A percentile compares a stretch with the other conserved stretches of the same genome.
These are phyloP conservation scores for Eulemur mongoz DNA, from an alignment of 2,797 vertebrate genomes.

Conservation along the genomic window DNA sequence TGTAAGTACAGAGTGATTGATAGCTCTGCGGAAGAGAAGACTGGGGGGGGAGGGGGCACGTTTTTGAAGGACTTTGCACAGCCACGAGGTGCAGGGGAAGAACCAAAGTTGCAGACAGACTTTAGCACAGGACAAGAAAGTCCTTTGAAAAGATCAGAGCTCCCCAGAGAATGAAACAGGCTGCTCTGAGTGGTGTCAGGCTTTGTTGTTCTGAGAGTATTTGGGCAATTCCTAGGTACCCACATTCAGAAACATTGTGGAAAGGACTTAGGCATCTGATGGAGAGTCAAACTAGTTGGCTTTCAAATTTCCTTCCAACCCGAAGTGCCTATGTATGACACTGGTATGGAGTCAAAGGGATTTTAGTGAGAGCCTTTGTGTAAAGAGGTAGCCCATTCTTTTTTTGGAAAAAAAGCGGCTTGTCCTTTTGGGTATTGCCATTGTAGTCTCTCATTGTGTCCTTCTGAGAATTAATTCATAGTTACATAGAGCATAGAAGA, in stretches of 20 bases:
- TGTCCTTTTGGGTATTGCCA: not conserved
- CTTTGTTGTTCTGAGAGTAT: not conserved
- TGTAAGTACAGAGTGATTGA: not conserved
- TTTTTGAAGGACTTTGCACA: not conserved
- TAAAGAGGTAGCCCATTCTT: constrained; percentile 10
- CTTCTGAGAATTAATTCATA: constrained; percentile 67
- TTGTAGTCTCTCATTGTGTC: constrained; percentile 50
- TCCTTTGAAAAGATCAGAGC: not conserved
- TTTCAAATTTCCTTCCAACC: not conserved
- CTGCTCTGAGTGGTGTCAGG: not conserved
- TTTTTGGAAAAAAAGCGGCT: constrained; percentile 33
- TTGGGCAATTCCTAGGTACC: not conserved
- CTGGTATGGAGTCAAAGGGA: not conserved
- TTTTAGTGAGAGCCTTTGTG: not conserved
- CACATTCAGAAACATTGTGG: not conserved
- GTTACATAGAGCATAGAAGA: constrained; percentile 50
- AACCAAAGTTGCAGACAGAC: not conserved
- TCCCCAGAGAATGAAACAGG: not conserved
- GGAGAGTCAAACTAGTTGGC: not conserved
- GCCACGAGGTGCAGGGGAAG: not conserved
- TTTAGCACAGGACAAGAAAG: not conserved
- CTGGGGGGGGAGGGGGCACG: too few relatives aligned
- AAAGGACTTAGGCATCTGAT: not conserved
- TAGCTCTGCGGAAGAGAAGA: not conserved
- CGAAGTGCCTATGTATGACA: not conserved